Evolutionary conservation across 2,113 vertebrate genomes (phyloP), one percentile per base, ranked within the genome.

Genomic region (Lucifuga dentata): DNA sequence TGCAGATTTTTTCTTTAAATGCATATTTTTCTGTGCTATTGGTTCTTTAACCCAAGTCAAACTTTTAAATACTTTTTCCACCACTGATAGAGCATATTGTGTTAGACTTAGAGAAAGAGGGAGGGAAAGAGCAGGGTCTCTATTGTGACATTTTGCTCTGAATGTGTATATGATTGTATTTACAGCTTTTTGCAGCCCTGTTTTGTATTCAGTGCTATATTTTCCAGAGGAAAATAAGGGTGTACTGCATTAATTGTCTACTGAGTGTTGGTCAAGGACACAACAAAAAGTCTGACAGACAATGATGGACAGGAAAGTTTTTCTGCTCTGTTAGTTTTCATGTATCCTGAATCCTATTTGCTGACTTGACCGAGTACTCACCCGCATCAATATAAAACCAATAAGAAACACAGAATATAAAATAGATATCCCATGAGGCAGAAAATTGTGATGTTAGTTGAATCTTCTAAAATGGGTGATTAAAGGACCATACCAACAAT

Each of bases 191-290:
- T 64, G 50, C 51, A 50, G 43, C 35, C 15, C 13, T 51, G 2
- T 57, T 63, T 29, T 71, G 71, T 77, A 82, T 80, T 81, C 77
- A 50, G 62, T 19, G 29, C 15, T 24, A 57, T 49, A 23, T 38
- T 36, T 57, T 62, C 68, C 58, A 70, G 66, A 64, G 69, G 62
- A 73, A 51, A 65, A 57, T 51, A 32, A 69, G 40, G 72, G 69
- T 60, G 56, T 49, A 51, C 69, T 81, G 79, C 68, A 67, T 86
- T 85, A 66, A 80, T 74, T 57, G 63, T 58, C 52, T 62, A 45
- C 61, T 58, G 56, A 66, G 60, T 69, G 57, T 70, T 62, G 43
- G 45, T 40, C 38, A 29, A 53, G 43, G 41, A 11, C 36, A 52
- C 62, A 59, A 68, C 35, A 77, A 55, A 39, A 81, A 40, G 52